Conservation (phyloP, 2,797 vertebrate species). For the Novumbra hubbsi region DNA sequence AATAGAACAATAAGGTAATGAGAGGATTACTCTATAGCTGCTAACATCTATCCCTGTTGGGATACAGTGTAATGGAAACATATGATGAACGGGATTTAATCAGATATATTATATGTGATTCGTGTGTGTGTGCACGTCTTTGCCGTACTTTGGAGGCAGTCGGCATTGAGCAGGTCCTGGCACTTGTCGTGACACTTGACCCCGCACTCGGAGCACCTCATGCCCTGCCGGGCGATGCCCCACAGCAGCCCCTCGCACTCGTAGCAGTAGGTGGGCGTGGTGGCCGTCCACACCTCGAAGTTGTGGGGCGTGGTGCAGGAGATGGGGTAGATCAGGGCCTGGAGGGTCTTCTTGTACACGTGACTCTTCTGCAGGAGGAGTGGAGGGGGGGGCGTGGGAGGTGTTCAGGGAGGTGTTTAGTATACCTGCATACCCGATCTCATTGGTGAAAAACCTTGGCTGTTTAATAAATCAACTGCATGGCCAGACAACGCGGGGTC, state of each 20-base stretch:
- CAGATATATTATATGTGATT: not conserved
- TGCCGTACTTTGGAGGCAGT: conserved; percentile 95
- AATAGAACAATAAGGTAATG: conserved; percentile 37
- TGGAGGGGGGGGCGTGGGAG: not conserved
- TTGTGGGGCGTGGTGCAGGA: conserved; percentile 98
- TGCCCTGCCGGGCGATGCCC: conserved; percentile 97
- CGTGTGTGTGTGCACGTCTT: not conserved
- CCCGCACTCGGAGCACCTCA: conserved; percentile 96
- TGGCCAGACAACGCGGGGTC: not conserved
- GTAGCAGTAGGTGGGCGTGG: conserved; percentile 97
- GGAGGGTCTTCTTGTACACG: conserved; percentile 98
- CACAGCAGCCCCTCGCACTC: conserved; percentile 97
- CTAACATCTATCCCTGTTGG: not conserved
- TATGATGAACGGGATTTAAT: not conserved
- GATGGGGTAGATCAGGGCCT: conserved; percentile 99
- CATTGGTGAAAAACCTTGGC: not conserved
- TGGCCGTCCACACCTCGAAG: conserved; percentile 99
- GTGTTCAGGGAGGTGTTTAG: not conserved
- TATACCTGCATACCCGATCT: not conserved
- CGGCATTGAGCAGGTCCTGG: conserved; percentile 96
- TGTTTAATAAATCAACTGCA: not conserved
- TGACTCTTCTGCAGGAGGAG: conserved; percentile 87
- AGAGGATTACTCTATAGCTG: conserved; percentile 18
- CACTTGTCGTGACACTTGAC: conserved; percentile 99
- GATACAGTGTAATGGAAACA: not conserved